Percentiles rank a stretch among this genome's conserved stretches.
Conservation (phyloP, 2,888 invertebrate genomes). For the Hirtodrosophila duncani region DNA sequence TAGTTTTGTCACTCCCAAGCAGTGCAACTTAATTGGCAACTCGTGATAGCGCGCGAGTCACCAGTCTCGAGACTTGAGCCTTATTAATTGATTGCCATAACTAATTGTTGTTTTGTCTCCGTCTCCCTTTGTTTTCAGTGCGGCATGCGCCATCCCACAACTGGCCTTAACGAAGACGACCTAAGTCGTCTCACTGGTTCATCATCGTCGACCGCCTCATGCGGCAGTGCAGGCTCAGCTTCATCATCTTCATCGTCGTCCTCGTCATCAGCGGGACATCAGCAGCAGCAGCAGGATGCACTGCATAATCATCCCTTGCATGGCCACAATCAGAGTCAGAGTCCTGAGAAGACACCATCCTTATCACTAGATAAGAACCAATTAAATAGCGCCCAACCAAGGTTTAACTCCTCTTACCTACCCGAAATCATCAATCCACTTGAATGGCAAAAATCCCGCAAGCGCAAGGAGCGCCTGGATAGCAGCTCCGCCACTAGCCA, state of each 20-base stretch:
- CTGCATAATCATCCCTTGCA: no score
- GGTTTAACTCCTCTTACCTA: slow-evolving; percentile 76
- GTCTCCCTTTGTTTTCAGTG: slow-evolving; percentile 67
- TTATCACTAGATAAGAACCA: slow-evolving; percentile 21
- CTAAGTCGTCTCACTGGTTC: slow-evolving; percentile 79
- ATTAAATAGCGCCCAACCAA: slow-evolving; percentile 44
- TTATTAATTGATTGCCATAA: slow-evolving; percentile 5
- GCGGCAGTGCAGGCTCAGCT: slow-evolving; percentile 50
- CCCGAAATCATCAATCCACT: slow-evolving; percentile 78
- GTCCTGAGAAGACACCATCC: slow-evolving; percentile 35
- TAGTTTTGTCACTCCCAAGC: slow-evolving; percentile 12
- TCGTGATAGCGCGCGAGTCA: slow-evolving; percentile 25
- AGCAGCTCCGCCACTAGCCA: slow-evolving; percentile 81
- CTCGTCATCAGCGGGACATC: slow-evolving; percentile 38
- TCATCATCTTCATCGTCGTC: slow-evolving; percentile 48
- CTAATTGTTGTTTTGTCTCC: slow-evolving; percentile 5
- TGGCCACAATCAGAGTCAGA: slow-evolving; percentile 13
- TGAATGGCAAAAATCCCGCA: slow-evolving; percentile 80
- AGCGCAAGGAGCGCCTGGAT: slow-evolving; percentile 83
- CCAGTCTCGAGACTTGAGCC: slow-evolving; percentile 23
- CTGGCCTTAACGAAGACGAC: slow-evolving; percentile 79
- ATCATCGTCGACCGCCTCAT: slow-evolving; percentile 73
- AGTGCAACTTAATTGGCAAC: slow-evolving; percentile 7
- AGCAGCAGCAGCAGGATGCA: slow-evolving; percentile 27
- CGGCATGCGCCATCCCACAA: slow-evolving; percentile 79